Percentiles rank a stretch among this genome's conserved stretches.
These are phyloP conservation scores for Eupithecia insigniata DNA, from an alignment of 2,888 invertebrate genomes.

Conservation along the genomic window DNA sequence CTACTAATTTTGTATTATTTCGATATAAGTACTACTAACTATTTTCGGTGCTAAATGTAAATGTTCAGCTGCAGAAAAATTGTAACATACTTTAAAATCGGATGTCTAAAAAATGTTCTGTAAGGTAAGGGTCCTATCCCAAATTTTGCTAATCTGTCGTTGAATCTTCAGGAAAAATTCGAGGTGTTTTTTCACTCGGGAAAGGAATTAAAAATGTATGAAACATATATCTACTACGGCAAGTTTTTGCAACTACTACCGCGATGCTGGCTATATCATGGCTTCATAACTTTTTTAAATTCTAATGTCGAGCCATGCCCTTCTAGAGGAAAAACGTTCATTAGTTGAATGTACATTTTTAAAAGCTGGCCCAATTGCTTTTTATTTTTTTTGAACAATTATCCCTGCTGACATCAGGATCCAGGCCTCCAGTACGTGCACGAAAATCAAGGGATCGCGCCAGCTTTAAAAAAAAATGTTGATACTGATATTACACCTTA, in stretches of 20 bases:
- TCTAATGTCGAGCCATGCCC: no score
- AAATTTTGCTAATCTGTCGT: neutral
- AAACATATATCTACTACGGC: neutral
- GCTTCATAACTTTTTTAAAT: no score
- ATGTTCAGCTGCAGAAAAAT: neutral
- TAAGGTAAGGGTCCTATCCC: neutral
- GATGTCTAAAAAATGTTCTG: neutral
- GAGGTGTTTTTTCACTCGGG: neutral
- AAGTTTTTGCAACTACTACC: neutral
- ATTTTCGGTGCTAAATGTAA: slow-evolving; percentile 22
- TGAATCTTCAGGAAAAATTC: neutral
- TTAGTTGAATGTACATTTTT: no score
- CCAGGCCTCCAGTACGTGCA: no score
- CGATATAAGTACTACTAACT: slow-evolving; percentile 12
- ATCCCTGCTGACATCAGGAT: no score
- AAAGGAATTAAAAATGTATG: neutral
- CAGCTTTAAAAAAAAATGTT: no score
- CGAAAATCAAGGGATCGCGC: no score
- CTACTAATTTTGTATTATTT: slow-evolving; percentile 15
- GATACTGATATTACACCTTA: no score
- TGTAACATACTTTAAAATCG: neutral
- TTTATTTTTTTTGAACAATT: no score
- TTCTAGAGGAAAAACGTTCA: no score
- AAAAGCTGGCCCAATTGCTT: no score
- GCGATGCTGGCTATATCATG: no score